Conservation (phyloP, 2,888 invertebrate species). For the Xanthorhoe spadicearia region DNA sequence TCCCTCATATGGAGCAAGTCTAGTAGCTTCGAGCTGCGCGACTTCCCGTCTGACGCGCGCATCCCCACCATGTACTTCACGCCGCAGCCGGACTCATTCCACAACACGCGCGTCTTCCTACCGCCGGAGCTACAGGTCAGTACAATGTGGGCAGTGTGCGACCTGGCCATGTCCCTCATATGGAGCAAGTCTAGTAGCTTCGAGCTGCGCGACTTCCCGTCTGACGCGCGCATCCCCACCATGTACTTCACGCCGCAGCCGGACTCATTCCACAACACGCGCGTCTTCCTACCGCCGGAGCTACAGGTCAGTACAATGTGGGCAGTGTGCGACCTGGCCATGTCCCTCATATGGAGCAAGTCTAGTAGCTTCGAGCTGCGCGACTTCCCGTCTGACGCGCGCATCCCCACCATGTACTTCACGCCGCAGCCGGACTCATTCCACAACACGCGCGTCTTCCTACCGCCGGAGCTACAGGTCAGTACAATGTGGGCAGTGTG, state of each 20-base stretch:
- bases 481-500: constrained; percentile 98
- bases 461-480: constrained; percentile 87
- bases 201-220: constrained; percentile 95
- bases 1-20: constrained; percentile 95
- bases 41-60: constrained; percentile 93
- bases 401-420: constrained; percentile 96
- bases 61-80: constrained; percentile 96
- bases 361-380: constrained; percentile 94
- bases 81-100: constrained; percentile 88
- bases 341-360: constrained; percentile 95
- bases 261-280: constrained; percentile 89
- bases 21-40: constrained; percentile 94
- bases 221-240: constrained; percentile 93
- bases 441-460: constrained; percentile 90
- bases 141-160: constrained; percentile 98
- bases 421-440: constrained; percentile 89
- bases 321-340: constrained; percentile 97
- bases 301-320: constrained; percentile 88
- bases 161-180: constrained; percentile 95
- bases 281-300: constrained; percentile 93
- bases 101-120: constrained; percentile 91
- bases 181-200: constrained; percentile 94
- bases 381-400: constrained; percentile 93
- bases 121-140: constrained; percentile 87
- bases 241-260: constrained; percentile 94